Evolutionary conservation across 2,888 invertebrate genomes (phyloP).

Genomic region (Oscheius sp.): DNA sequence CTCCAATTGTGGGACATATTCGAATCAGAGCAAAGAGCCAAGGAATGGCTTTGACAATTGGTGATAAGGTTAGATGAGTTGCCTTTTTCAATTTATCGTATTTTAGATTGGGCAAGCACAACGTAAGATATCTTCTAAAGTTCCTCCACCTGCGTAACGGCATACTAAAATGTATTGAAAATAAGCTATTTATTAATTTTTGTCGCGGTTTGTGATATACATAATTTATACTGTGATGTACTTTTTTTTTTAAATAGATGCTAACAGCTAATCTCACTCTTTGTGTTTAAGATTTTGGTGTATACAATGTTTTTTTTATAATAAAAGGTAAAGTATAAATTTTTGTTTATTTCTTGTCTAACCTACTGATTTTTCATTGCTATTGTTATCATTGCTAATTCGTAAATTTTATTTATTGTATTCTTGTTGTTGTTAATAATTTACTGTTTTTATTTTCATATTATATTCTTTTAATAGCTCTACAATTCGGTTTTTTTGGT

Average conservation of each 20-base stretch:
- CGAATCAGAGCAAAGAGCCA: conserved; percentile 97
- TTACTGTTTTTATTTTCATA: no score
- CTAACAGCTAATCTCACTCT: background rate
- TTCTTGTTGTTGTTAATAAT: no score
- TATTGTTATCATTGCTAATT: no score
- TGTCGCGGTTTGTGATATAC: conserved; percentile 10
- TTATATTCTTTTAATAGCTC: no score
- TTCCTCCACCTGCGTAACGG: conserved; percentile 5
- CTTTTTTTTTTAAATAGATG: background rate
- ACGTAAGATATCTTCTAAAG: background rate
- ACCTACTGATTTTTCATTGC: no score
- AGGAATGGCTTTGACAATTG: conserved; percentile 98
- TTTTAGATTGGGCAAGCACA: conserved; percentile 5
- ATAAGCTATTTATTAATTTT: background rate
- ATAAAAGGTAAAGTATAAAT: conserved; percentile 16
- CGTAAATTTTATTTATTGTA: no score
- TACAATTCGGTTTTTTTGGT: no score
- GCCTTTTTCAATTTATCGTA: background rate
- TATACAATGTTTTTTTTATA: conserved; percentile 8
- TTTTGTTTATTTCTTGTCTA: background rate
- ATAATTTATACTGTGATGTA: conserved; percentile 9
- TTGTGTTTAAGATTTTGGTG: conserved; percentile 5
- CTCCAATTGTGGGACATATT: conserved; percentile 94
- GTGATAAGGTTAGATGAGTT: conserved; percentile 84
- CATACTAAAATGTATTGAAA: background rate